Evolutionary conservation across 2,888 invertebrate species (phyloP).

Genomic region (Panorpa germanica): DNA sequence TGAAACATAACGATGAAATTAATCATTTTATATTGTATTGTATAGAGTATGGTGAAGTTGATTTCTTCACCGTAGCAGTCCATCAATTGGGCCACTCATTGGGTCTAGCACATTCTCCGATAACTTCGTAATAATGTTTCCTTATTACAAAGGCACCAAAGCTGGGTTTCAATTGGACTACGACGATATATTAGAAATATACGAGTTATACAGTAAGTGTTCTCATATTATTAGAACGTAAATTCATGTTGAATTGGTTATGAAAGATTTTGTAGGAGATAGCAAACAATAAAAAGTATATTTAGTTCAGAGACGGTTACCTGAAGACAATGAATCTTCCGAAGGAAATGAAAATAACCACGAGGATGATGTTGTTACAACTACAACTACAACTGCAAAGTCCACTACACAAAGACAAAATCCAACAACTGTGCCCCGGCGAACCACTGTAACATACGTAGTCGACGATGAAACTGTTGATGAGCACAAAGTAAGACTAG

Average conservation of each 20-base stretch:
- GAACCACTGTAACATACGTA: conserved; percentile 19
- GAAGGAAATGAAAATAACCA: conserved; percentile 8
- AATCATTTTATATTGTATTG: no score
- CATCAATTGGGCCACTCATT: conserved; percentile 65
- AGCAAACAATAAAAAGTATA: conserved; percentile 9
- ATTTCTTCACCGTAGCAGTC: conserved; percentile 51
- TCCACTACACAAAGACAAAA: conserved; percentile 8
- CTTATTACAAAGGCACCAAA: conserved; percentile 46
- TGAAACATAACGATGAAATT: no score
- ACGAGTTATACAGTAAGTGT: conserved; percentile 52
- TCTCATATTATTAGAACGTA: conserved; percentile 7
- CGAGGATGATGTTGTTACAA: conserved; percentile 12
- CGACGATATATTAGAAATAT: conserved; percentile 58
- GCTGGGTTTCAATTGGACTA: conserved; percentile 29
- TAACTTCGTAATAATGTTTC: conserved; percentile 50
- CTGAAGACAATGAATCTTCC: conserved; percentile 13
- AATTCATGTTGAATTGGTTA: conserved; percentile 8
- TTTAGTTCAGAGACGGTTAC: conserved; percentile 16
- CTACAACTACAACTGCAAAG: conserved; percentile 6
- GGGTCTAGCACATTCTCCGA: conserved; percentile 51
- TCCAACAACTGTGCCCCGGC: conserved; percentile 6
- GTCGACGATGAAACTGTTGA: conserved; percentile 29
- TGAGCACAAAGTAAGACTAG: conserved; percentile 20
- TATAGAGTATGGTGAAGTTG: no score
- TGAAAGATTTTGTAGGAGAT: conserved; percentile 1